Conservation (phyloP, 2,113 vertebrate species). For the Athene cunicularia region DNA sequence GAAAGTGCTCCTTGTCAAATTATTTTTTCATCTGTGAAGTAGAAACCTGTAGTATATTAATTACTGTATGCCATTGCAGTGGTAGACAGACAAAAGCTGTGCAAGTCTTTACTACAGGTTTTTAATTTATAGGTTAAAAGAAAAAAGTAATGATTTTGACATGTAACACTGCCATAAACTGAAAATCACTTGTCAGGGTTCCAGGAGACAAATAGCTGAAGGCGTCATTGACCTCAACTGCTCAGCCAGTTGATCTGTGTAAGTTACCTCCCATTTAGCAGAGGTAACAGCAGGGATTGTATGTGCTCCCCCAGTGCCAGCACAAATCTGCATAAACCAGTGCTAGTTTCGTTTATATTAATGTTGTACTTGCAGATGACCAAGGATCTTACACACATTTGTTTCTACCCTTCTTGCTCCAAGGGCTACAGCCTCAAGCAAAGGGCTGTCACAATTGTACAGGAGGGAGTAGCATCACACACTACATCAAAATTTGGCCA, state of each 20-base stretch:
- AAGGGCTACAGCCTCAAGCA: not conserved
- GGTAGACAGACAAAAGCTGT: constrained; percentile 53
- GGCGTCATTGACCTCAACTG: not conserved
- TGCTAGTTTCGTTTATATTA: not conserved
- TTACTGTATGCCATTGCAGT: constrained; percentile 48
- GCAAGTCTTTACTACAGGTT: not conserved
- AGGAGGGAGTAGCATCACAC: not conserved
- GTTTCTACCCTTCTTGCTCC: not conserved
- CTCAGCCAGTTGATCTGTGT: not conserved
- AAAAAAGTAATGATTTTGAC: constrained; percentile 67
- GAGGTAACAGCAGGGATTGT: not conserved
- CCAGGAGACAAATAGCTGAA: constrained; percentile 21
- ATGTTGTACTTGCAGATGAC: not conserved
- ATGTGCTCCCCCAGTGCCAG: not conserved
- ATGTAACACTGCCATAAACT: constrained; percentile 24
- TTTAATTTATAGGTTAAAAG: constrained; percentile 72
- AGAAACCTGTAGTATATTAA: constrained; percentile 72
- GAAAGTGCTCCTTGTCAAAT: constrained; percentile 64
- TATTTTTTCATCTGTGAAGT: constrained; percentile 60
- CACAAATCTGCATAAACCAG: not conserved
- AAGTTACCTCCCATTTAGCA: not conserved
- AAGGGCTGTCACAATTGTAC: not conserved
- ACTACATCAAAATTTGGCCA: not conserved
- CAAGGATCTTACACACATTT: not conserved
- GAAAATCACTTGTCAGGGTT: constrained; percentile 37